Base-by-base conservation (phyloP, 2,113 vertebrate genomes). In the Bungarus multicinctus region DNA sequence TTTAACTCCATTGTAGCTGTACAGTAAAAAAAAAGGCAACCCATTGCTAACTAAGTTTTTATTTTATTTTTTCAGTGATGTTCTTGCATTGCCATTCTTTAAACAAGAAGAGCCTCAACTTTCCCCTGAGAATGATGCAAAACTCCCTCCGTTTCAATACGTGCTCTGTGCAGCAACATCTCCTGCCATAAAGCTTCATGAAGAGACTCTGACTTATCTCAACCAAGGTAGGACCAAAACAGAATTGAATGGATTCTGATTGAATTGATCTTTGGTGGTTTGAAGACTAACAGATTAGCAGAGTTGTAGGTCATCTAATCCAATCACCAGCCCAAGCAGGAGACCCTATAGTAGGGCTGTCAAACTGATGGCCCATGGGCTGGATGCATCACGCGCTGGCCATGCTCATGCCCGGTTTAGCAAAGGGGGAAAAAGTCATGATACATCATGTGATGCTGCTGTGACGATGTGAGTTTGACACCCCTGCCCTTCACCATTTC, bases 181-280 rank as follows among this genome's bases (percentile, higher is more conserved):
- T 0, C 99, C 99, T 0, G 99, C 99, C 2, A 98, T 99, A 93
- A 99, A 99, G 87, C 97, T 98, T 94, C 99, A 99, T 0, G 99
- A 99, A 2, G 99, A 99, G 96, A 98, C 98, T 0, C 97, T 99
- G 96, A 99, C 99, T 55, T 99, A 99, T 95, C 99, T 99, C 95
- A 99, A 99, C 96, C 99, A 99, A 98, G 99, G 99, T 99, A 98
- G 93, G 92, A 64, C 93, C 91, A 95, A 81, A 60, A 69, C 89
- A 69, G 30, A 4, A 93, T 50, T 90, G 39, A 57, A 64, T 64
- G 47, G 30, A 89, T 50, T 95, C 43, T 81, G 91, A 50, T 60
- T 58, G 60, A 1, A 0, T 14, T 92, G 58, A 25, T 45, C 2
- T 45, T 18, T 27, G 11, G 4, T 81, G 39, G 4, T 23, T 57